phyloP scores from a whole-genome alignment of 2,888 invertebrate genomes.

The Parnassius mnemosyne region DNA sequence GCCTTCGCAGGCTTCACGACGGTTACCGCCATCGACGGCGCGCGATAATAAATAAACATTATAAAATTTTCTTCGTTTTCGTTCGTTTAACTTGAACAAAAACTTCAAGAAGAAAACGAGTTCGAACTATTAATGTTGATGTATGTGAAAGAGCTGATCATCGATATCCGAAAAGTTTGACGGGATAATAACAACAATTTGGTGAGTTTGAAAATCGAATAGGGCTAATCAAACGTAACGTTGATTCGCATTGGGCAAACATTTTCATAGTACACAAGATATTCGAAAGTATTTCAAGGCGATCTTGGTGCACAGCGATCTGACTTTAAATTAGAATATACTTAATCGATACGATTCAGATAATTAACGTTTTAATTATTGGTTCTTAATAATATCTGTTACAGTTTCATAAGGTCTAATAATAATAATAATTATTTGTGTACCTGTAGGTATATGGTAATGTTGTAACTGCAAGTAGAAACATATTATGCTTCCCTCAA shows the following conservation, averaged over 20 bases:
- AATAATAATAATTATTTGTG: too few species aligned
- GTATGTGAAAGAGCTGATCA: constrained; percentile 41
- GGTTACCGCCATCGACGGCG: constrained; percentile 33
- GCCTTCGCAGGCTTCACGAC: constrained; percentile 48
- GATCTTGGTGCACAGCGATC: constrained; percentile 62
- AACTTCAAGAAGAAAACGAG: constrained; percentile 38
- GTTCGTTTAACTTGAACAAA: constrained; percentile 39
- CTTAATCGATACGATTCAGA: constrained; percentile 17
- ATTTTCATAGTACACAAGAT: constrained; percentile 70
- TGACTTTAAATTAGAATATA: constrained; percentile 43
- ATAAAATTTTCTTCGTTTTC: constrained; percentile 33
- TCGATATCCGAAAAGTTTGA: constrained; percentile 23
- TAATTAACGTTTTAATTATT: constrained; percentile 7
- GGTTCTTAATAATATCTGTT: too few species aligned
- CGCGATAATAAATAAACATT: constrained; percentile 40
- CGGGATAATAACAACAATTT: constrained; percentile 40
- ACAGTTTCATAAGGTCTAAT: too few species aligned
- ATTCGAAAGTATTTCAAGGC: constrained; percentile 80
- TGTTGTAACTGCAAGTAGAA: too few species aligned
- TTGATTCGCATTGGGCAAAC: constrained; percentile 62
- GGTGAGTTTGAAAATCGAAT: constrained; percentile 49
- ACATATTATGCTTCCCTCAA: too few species aligned
- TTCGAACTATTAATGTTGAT: constrained; percentile 32
- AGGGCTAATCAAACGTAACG: constrained; percentile 48
- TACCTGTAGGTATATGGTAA: too few species aligned